Evolutionary conservation across 2,113 vertebrate genomes (phyloP).

Genomic region (Lepus americanus): DNA sequence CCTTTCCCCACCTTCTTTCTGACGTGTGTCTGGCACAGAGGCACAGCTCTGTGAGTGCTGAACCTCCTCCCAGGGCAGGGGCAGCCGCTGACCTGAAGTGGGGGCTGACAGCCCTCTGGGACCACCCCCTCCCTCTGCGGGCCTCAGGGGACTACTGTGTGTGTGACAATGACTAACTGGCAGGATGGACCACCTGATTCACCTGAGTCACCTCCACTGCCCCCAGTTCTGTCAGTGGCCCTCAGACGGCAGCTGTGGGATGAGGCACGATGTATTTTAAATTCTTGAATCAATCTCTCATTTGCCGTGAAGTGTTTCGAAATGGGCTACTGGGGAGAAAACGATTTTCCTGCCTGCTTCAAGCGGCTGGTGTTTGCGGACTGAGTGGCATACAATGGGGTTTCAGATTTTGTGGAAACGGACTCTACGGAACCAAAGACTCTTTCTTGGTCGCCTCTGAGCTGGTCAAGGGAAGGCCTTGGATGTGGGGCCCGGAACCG

Average conservation of each 20-base stretch:
- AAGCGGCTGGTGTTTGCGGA: background rate
- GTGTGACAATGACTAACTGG: background rate
- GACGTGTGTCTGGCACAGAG: background rate
- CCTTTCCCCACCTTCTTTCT: too few relatives aligned
- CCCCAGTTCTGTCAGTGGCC: background rate
- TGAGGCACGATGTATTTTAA: constrained; percentile 65
- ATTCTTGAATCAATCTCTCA: constrained; percentile 69
- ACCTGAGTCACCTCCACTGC: background rate
- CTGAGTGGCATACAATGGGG: background rate
- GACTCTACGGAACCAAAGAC: background rate
- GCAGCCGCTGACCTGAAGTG: background rate
- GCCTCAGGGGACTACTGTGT: background rate
- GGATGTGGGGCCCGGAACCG: background rate
- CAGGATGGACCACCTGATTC: constrained; percentile 19
- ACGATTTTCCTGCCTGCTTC: constrained; percentile 47
- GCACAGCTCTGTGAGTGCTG: background rate
- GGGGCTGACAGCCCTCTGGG: background rate
- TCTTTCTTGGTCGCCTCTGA: background rate
- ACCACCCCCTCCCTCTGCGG: background rate
- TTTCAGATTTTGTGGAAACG: constrained; percentile 24
- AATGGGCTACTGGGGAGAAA: constrained; percentile 47
- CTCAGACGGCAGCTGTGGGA: constrained; percentile 31
- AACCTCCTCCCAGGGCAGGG: background rate
- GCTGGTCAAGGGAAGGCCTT: background rate
- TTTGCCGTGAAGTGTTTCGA: constrained; percentile 62